Evolutionary conservation across 1,140 invertebrate species (phyloP).

Genomic region (Heliconius hewitsoni): DNA sequence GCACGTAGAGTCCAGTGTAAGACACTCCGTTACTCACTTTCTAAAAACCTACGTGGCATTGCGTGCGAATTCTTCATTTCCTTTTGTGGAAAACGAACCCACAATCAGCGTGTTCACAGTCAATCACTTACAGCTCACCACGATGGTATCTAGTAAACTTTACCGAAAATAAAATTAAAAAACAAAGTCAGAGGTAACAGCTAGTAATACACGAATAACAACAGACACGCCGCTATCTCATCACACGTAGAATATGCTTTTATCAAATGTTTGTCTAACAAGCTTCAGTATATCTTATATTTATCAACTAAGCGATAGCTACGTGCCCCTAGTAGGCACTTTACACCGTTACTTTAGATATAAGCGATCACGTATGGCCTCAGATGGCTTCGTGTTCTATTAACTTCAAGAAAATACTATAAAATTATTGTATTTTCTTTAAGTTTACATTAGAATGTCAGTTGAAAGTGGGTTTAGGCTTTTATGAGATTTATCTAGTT

Average conservation of each 20-base stretch:
- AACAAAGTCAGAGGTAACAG: not conserved
- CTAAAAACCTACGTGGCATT: no score
- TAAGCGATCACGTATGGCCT: not conserved
- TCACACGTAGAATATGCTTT: conserved; percentile 4
- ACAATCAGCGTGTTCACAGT: no score
- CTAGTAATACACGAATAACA: not conserved
- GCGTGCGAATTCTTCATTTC: no score
- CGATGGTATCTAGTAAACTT: not conserved
- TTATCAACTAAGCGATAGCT: conserved; percentile 20
- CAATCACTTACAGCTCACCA: no score
- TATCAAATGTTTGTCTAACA: conserved; percentile 1
- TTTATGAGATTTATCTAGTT: not conserved
- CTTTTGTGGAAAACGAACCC: no score
- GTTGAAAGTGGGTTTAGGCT: not conserved
- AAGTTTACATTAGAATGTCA: not conserved
- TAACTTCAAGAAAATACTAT: not conserved
- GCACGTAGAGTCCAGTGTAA: no score
- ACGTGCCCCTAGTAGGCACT: conserved; percentile 16
- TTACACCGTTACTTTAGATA: conserved; percentile 5
- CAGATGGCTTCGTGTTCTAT: not conserved
- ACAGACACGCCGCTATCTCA: not conserved
- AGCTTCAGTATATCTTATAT: not conserved
- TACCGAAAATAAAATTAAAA: not conserved
- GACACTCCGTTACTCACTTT: no score
- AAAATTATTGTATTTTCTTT: not conserved